These are phyloP conservation scores for Sylvicapra grimmia DNA, from an alignment of 2,113 vertebrate genomes.

Conservation along the genomic window DNA sequence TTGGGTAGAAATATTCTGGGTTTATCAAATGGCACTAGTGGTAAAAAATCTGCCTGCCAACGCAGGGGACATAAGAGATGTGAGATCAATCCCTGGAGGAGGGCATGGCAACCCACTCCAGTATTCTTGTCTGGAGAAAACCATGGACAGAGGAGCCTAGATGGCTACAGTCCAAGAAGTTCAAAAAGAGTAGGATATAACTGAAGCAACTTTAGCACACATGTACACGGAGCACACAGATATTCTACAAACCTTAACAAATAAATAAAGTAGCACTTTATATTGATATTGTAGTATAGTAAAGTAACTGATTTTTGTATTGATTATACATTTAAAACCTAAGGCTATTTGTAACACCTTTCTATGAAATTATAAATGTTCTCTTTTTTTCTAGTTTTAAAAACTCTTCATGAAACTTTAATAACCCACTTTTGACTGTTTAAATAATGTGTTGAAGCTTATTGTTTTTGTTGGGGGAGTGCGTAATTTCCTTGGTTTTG, in stretches of 20 bases:
- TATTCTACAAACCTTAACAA: not conserved
- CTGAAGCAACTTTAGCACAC: not conserved
- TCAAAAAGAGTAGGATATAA: not conserved
- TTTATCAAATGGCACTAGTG: not conserved
- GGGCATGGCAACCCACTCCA: not conserved
- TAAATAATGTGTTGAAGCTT: conserved; percentile 24
- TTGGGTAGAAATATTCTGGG: not conserved
- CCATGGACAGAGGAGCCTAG: not conserved
- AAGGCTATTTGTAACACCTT: not conserved
- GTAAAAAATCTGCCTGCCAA: not conserved
- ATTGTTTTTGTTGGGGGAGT: conserved; percentile 18
- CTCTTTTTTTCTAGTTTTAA: not conserved
- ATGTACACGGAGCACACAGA: not conserved
- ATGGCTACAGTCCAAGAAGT: not conserved
- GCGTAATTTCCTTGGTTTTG: not conserved
- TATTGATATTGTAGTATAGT: not conserved
- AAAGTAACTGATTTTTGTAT: not conserved
- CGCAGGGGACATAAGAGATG: not conserved
- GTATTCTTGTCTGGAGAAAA: not conserved
- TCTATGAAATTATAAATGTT: not conserved
- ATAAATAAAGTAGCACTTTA: not conserved
- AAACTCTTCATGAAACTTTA: not conserved
- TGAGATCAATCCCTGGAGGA: not conserved
- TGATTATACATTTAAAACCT: not conserved
- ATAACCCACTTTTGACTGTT: not conserved